Evolutionary conservation across 2,797 vertebrate genomes (phyloP).

Genomic region (Pangasius djambal): DNA sequence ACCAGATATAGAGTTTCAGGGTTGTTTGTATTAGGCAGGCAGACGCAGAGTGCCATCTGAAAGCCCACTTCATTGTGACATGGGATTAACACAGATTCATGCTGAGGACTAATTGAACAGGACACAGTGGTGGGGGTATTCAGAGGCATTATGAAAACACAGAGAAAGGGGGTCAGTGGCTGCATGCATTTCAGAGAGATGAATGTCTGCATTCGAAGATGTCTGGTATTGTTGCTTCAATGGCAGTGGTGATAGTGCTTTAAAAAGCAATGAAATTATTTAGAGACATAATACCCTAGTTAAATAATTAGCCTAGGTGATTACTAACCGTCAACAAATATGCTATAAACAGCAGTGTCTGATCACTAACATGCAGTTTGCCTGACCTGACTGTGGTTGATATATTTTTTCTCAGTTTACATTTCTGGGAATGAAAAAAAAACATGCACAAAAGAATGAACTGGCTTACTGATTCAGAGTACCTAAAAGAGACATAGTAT

Average conservation of each 20-base stretch:
- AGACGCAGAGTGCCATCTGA: constrained; percentile 3
- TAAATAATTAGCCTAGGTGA: neutral
- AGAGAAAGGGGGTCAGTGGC: constrained; percentile 43
- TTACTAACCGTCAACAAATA: neutral
- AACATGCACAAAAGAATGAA: neutral
- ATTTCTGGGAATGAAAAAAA: neutral
- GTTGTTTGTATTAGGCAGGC: constrained; percentile 32
- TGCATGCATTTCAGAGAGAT: neutral
- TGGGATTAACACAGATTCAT: constrained; percentile 30
- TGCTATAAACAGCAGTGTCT: neutral
- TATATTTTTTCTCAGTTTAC: neutral
- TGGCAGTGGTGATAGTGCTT: neutral
- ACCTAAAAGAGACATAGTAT: neutral
- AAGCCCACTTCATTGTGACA: constrained; percentile 26
- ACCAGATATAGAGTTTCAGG: constrained; percentile 52
- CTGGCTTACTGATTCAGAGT: neutral
- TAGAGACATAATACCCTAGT: neutral
- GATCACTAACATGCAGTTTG: neutral
- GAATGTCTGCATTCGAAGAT: constrained; percentile 10
- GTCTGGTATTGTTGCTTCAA: neutral
- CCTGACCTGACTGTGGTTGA: neutral
- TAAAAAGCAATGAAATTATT: neutral
- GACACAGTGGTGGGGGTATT: constrained; percentile 41
- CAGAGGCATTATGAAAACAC: constrained; percentile 37
- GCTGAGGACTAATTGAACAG: constrained; percentile 44